phyloP scores from a whole-genome alignment of 2,888 invertebrate species.

The Volucella inflata region DNA sequence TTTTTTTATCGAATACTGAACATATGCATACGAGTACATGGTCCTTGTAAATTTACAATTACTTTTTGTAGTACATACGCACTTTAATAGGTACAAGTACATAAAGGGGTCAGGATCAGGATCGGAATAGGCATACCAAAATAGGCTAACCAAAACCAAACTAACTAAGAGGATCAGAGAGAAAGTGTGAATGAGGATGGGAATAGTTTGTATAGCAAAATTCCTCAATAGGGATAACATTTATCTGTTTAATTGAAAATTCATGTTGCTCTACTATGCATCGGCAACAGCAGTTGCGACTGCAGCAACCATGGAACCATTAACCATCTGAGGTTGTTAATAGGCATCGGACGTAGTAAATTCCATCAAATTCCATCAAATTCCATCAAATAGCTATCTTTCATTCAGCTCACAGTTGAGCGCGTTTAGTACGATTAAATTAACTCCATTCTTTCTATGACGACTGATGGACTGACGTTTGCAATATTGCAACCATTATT shows the following conservation, averaged over 20 bases:
- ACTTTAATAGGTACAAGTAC: background rate
- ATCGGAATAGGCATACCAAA: background rate
- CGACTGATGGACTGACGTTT: background rate
- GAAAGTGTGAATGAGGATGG: background rate
- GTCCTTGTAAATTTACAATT: constrained; percentile 26
- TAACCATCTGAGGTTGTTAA: constrained; percentile 30
- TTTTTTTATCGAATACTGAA: background rate
- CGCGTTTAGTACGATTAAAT: constrained; percentile 11
- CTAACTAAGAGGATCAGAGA: background rate
- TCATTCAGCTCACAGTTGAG: constrained; percentile 30
- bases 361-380: background rate
- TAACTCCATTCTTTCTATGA: background rate
- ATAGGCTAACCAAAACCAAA: background rate
- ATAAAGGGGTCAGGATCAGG: background rate
- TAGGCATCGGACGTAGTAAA: background rate
- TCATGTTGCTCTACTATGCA: constrained; percentile 43
- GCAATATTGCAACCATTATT: background rate
- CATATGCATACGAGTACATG: background rate
- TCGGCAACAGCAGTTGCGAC: too few relatives aligned
- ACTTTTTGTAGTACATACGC: constrained; percentile 6
- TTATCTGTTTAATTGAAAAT: constrained; percentile 71
- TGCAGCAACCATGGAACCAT: constrained; percentile 28
- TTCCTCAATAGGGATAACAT: constrained; percentile 55
- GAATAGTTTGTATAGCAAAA: constrained; percentile 32
- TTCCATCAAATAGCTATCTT: constrained; percentile 29